phyloP scores from a whole-genome alignment of 64 coral and sea anemone species.

The Dendrophyllia cribrosa region DNA sequence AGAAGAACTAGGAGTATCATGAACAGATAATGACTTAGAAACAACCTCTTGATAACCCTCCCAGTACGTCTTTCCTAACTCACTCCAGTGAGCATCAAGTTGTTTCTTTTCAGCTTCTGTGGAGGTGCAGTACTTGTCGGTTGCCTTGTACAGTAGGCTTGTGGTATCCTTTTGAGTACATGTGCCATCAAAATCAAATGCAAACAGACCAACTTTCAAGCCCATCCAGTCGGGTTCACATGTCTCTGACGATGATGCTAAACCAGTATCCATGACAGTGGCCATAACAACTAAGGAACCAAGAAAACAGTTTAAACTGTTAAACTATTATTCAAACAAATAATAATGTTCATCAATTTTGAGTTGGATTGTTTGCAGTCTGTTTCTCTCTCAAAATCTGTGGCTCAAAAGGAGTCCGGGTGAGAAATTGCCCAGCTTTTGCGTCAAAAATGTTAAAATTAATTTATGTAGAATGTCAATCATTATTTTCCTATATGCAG shows the following conservation, averaged over 20 bases:
- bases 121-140: constrained; percentile 69
- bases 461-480: no score
- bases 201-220: constrained; percentile 74
- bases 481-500: no score
- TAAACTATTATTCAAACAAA: no score
- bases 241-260: constrained; percentile 26
- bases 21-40: constrained; percentile 30
- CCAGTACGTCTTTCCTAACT: constrained; percentile 59
- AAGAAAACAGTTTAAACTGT: no score
- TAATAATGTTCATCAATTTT: no score
- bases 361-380: no score
- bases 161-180: constrained; percentile 88
- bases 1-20: neutral
- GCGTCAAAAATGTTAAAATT: no score
- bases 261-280: constrained; percentile 32
- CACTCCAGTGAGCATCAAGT: constrained; percentile 78
- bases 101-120: constrained; percentile 50
- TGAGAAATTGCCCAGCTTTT: no score
- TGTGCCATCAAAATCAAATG: constrained; percentile 97
- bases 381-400: no score
- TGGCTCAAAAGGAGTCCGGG: no score
- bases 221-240: constrained; percentile 73
- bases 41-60: constrained; percentile 54
- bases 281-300: constrained; percentile 46
- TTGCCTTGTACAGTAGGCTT: constrained; percentile 82